phyloP scores from a whole-genome alignment of 2,113 vertebrate genomes.

The Python bivittatus region DNA sequence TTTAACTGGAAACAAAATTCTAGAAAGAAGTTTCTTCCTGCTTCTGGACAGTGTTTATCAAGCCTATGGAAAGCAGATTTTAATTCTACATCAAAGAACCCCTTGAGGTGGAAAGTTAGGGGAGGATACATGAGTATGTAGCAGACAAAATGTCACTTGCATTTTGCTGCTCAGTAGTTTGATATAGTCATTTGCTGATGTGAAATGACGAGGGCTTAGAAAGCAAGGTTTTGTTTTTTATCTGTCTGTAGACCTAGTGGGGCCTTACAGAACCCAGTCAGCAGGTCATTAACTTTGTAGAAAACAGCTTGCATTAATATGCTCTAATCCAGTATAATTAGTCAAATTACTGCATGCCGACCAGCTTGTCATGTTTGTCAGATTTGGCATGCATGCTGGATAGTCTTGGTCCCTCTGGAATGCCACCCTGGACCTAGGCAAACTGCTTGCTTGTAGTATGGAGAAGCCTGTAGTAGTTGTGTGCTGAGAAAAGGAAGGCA shows the following conservation, averaged over 20 bases:
- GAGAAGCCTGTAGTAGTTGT: constrained; percentile 37
- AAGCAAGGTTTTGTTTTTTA: constrained; percentile 82
- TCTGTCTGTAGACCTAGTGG: constrained; percentile 80
- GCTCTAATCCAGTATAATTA: constrained; percentile 99
- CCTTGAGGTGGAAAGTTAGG: constrained; percentile 78
- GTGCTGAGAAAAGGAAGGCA: constrained; percentile 65
- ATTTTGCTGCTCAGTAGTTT: constrained; percentile 82
- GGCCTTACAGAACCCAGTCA: constrained; percentile 82
- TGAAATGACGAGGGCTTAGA: constrained; percentile 82
- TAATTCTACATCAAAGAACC: constrained; percentile 80
- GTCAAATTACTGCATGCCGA: constrained; percentile 95
- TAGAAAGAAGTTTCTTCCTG: constrained; percentile 7
- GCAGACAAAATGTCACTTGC: constrained; percentile 79
- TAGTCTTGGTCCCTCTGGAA: constrained; percentile 85
- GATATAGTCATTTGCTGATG: constrained; percentile 86
- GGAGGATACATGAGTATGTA: constrained; percentile 70
- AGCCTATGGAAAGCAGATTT: constrained; percentile 65
- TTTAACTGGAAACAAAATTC: constrained; percentile 14
- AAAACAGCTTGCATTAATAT: constrained; percentile 99
- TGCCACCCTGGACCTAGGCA: constrained; percentile 76
- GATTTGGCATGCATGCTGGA: constrained; percentile 88
- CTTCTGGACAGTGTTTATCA: constrained; percentile 52
- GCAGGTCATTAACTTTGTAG: constrained; percentile 93
- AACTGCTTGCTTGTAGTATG: constrained; percentile 72
- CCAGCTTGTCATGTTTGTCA: constrained; percentile 94